These are phyloP conservation scores for Dryobota labecula DNA, from an alignment of 2,888 invertebrate species.

Conservation along the genomic window DNA sequence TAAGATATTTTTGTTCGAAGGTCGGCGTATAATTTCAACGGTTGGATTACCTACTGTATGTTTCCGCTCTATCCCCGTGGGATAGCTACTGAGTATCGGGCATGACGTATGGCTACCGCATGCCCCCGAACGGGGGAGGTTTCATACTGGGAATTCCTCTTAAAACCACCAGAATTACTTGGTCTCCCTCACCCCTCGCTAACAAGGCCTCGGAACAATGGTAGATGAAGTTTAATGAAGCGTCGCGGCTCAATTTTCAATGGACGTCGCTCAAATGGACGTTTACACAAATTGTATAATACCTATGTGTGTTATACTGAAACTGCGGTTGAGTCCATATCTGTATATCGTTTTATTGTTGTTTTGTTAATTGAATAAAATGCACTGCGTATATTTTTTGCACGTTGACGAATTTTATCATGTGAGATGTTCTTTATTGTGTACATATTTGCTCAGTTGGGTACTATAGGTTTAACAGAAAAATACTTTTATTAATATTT, in stretches of 20 bases:
- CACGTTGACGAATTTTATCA: constrained; percentile 41
- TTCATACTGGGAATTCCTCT: constrained; percentile 68
- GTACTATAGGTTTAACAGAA: constrained; percentile 8
- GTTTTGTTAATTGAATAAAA: constrained; percentile 73
- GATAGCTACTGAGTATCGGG: constrained; percentile 66
- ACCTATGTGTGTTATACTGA: constrained; percentile 64
- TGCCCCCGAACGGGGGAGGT: constrained; percentile 69
- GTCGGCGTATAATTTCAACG: constrained; percentile 67
- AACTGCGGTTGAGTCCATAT: constrained; percentile 70
- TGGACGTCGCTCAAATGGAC: constrained; percentile 69
- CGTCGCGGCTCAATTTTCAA: constrained; percentile 62
- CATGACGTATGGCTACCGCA: constrained; percentile 75
- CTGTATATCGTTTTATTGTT: constrained; percentile 71
- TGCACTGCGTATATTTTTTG: constrained; percentile 41
- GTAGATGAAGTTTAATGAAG: constrained; percentile 58
- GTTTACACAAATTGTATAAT: constrained; percentile 74
- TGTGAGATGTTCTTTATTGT: constrained; percentile 23
- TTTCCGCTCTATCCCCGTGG: constrained; percentile 66
- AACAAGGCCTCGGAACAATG: constrained; percentile 26
- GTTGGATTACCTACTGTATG: constrained; percentile 67
- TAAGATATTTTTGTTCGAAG: constrained; percentile 59
- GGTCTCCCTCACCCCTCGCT: constrained; percentile 58
- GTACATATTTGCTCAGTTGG: neutral
- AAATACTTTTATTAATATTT: too few relatives aligned
- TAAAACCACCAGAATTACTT: constrained; percentile 66